phyloP scores from a whole-genome alignment of 1,140 invertebrate genomes.

The silkworm (Bombyx mori) region ASM3026992v2 NC_085116.1:10305001-10305500 shows the following conservation, averaged over 20 bases:
- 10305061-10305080: constrained; percentile 21
- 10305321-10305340: constrained; percentile 38
- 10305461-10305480: too few species aligned
- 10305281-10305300: constrained; percentile 28
- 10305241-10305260: too few species aligned
- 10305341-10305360: constrained; percentile 23
- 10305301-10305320: constrained; percentile 19
- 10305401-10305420: constrained; percentile 16
- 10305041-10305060: constrained; percentile 35
- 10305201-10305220: too few species aligned
- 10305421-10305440: constrained; percentile 12
- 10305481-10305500: too few species aligned
- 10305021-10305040: constrained; percentile 10
- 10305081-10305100: constrained; percentile 11
- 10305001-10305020: constrained; percentile 8
- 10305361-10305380: not conserved
- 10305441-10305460: constrained; percentile 1
- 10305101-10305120: not conserved
- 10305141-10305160: too few species aligned
- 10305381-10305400: constrained; percentile 13
- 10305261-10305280: constrained; percentile 9
- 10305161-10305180: too few species aligned
- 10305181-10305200: too few species aligned
- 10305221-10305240: too few species aligned
- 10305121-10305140: too few species aligned